A percentile compares a stretch with the other conserved stretches of the same genome.
These are phyloP conservation scores for Tragelaphus strepsiceros DNA, from an alignment of 2,113 vertebrate genomes.

Conservation along the genomic window DNA sequence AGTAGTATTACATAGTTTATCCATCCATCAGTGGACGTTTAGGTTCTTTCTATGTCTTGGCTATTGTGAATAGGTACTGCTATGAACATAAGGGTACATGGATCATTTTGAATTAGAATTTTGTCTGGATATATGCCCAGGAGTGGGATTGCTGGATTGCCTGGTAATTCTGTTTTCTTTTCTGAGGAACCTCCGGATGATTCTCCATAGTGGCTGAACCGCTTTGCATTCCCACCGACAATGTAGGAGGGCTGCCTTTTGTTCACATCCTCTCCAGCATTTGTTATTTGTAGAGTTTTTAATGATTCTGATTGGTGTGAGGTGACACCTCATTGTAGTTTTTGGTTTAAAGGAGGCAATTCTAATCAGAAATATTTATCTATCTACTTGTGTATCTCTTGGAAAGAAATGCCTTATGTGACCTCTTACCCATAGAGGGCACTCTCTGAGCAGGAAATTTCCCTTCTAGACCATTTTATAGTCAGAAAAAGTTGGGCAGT, in stretches of 20 bases:
- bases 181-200: background rate
- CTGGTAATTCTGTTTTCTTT: background rate
- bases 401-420: background rate
- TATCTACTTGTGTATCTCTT: background rate
- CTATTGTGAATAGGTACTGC: background rate
- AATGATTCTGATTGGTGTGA: background rate
- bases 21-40: background rate
- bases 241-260: background rate
- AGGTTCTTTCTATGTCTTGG: background rate
- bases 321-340: background rate
- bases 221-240: background rate
- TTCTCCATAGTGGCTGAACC: background rate
- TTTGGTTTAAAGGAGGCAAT: background rate
- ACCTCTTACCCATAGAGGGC: slow-evolving; percentile 36
- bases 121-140: background rate
- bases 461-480: background rate
- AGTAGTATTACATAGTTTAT: background rate
- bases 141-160: background rate
- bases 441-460: background rate
- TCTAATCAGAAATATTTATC: background rate
- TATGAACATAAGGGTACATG: background rate
- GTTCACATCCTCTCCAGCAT: background rate
- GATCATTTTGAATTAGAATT: background rate
- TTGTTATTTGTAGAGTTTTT: background rate
- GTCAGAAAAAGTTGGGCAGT: background rate